Percentiles rank a stretch among this genome's conserved stretches.
Evolutionary conservation across 2,888 invertebrate species (phyloP).

Genomic region (Lasioglossum morio): DNA sequence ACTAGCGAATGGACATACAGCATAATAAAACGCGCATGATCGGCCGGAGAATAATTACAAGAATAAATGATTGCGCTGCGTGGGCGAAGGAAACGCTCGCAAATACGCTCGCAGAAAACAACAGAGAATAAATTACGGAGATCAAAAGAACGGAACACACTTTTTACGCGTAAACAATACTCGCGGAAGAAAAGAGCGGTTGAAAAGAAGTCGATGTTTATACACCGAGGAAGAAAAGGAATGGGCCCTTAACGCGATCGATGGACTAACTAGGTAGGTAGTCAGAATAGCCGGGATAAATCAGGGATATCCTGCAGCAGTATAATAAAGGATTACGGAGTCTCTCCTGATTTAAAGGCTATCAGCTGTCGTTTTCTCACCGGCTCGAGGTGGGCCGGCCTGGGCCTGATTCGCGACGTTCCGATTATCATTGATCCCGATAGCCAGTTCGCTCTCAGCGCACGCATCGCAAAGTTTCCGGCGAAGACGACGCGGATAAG

Average conservation of each 20-base stretch:
- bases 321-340: background rate
- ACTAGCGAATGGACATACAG: background rate
- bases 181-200: conserved; percentile 24
- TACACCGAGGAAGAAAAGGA: too few species aligned
- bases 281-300: background rate
- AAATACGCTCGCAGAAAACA: conserved; percentile 19
- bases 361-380: conserved; percentile 16
- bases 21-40: conserved; percentile 29
- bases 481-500: conserved; percentile 31
- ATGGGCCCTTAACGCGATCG: background rate
- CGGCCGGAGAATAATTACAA: conserved; percentile 31
- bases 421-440: conserved; percentile 60
- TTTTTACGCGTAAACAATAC: conserved; percentile 26
- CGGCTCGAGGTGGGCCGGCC: background rate
- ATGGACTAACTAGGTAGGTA: background rate
- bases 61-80: conserved; percentile 18
- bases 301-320: background rate
- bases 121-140: conserved; percentile 28
- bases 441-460: conserved; percentile 48
- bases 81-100: background rate
- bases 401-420: background rate
- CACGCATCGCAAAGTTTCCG: conserved; percentile 47
- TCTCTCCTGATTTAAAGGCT: conserved; percentile 1
- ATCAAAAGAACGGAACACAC: conserved; percentile 27
- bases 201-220: background rate